Percentiles rank a stretch among this genome's conserved stretches.
phyloP scores from a whole-genome alignment of 35 echinoderm and acorn worm genomes.

The Heliocidaris erythrogramma region DNA sequence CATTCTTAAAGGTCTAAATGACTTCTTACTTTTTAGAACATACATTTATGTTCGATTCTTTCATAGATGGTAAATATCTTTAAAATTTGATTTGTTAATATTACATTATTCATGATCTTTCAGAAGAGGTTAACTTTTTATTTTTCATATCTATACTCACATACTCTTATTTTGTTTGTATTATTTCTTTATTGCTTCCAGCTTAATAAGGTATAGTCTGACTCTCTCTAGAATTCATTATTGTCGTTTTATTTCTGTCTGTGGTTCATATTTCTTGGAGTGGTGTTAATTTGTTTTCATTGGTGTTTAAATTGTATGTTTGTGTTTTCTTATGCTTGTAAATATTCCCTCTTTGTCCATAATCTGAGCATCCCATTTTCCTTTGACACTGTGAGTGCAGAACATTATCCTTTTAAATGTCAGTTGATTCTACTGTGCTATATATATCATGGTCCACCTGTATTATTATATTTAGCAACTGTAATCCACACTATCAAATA shows the following conservation, averaged over 20 bases:
- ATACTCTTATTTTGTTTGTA: slow-evolving; percentile 4
- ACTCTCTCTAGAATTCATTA: neutral
- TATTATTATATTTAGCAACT: neutral
- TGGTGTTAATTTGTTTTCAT: slow-evolving; percentile 26
- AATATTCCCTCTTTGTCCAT: neutral
- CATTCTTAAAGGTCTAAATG: no score
- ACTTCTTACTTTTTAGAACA: neutral
- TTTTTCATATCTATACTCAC: neutral
- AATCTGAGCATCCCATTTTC: neutral
- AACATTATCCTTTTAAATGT: neutral
- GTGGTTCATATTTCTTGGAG: neutral
- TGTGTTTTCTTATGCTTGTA: neutral
- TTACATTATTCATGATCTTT: neutral
- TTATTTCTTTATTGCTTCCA: slow-evolving; percentile 45
- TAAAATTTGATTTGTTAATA: neutral
- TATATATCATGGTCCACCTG: neutral
- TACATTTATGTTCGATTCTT: neutral
- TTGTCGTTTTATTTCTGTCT: slow-evolving; percentile 28
- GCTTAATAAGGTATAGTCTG: slow-evolving; percentile 51
- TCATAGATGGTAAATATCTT: neutral
- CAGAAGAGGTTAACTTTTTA: neutral
- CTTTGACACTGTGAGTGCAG: neutral
- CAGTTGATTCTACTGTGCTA: neutral
- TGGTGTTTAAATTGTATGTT: neutral
- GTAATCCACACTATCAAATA: no score